These are phyloP conservation scores for Cephalopterus ornatus DNA, from an alignment of 2,113 vertebrate genomes.

Conservation along the genomic window DNA sequence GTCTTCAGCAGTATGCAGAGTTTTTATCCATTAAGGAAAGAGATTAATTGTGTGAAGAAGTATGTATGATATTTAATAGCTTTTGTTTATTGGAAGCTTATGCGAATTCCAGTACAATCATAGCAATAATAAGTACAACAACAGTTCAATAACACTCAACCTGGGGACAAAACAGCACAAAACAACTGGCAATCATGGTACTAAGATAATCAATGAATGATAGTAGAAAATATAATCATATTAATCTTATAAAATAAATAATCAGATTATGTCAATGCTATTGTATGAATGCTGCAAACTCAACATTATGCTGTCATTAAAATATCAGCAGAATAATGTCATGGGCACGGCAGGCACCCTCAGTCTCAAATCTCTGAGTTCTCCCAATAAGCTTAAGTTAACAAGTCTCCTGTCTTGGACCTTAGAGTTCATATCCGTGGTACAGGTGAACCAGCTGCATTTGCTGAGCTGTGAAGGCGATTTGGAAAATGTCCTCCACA, in stretches of 20 bases:
- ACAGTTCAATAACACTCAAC: neutral
- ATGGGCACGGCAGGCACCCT: accelerated
- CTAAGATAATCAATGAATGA: neutral
- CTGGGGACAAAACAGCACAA: neutral
- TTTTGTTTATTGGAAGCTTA: neutral
- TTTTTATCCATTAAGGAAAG: neutral
- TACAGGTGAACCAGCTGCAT: neutral
- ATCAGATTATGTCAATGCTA: neutral
- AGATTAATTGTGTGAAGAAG: neutral
- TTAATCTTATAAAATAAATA: neutral
- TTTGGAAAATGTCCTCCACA: neutral
- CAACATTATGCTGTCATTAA: neutral
- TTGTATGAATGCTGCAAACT: neutral
- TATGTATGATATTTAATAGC: neutral
- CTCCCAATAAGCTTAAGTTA: neutral
- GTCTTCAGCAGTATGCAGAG: neutral
- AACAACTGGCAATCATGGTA: neutral
- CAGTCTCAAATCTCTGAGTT: neutral
- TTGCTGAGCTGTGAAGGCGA: neutral
- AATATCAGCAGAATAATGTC: neutral
- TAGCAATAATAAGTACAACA: neutral
- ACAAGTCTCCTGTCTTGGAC: neutral
- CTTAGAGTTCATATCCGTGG: neutral
- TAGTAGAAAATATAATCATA: neutral
- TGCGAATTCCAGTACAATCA: neutral